These are phyloP conservation scores for Schlechtendalia chinensis DNA, from an alignment of 1,140 invertebrate genomes.

Conservation along the genomic window DNA sequence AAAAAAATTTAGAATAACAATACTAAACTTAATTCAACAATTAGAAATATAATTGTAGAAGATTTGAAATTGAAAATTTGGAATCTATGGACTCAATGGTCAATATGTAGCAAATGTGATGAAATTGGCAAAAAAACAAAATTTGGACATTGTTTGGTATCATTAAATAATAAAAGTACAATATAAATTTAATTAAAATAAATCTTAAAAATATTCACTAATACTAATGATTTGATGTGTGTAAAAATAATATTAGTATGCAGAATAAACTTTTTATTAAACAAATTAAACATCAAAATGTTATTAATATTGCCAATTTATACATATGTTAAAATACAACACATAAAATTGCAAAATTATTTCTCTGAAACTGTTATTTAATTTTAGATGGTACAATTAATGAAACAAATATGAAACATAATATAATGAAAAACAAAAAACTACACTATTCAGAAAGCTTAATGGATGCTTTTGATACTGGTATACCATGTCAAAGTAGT, in stretches of 20 bases:
- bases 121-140: conserved; percentile 59
- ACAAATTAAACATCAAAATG: no score
- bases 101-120: conserved; percentile 64
- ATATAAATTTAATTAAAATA: neutral
- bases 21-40: neutral
- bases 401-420: conserved; percentile 6
- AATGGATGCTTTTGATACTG: conserved; percentile 59
- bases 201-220: no score
- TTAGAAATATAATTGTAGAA: neutral
- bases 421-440: neutral
- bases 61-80: conserved; percentile 21
- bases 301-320: no score
- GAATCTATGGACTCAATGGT: conserved; percentile 62
- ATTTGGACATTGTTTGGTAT: conserved; percentile 62
- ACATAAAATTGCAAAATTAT: neutral
- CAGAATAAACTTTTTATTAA: no score
- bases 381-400: neutral
- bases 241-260: no score
- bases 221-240: no score
- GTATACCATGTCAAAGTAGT: conserved; percentile 64
- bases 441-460: neutral
- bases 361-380: neutral
- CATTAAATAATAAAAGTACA: conserved; percentile 50
- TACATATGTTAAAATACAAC: neutral
- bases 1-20: conserved; percentile 8